Base-by-base conservation (phyloP, 2,113 vertebrate genomes). In the Embiotoca jacksoni region DNA sequence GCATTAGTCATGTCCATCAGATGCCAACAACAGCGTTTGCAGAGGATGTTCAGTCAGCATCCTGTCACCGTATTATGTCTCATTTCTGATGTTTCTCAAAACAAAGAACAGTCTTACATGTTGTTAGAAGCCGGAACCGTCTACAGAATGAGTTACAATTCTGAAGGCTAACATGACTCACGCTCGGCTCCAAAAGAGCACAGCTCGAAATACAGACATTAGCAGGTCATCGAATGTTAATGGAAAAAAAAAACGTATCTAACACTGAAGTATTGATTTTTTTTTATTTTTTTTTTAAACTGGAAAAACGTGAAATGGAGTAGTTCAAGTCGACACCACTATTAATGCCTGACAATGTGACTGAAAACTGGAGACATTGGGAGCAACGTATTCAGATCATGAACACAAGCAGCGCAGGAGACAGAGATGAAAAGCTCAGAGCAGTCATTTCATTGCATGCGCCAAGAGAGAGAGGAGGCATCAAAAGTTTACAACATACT, bases 271-370 rank as follows among this genome's bases (percentile, higher is more conserved):
- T 44, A 11, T 44, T 44, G 41, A 11, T 10, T 10, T 23, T 10
- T 23, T 23, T 23, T 23, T 23, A 23, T 23, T 23, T 23, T 23
- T 23, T 23, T 23, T 23, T 23, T 23, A 23, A 6, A n/a, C 5
- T 50, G 3, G 13, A 50, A 50, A 16, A 52, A n/a, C 23, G 23
- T 16, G n/a, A 52, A 52, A n/a, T 7, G n/a, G n/a, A 52, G 11
- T 49, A 11, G 3, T 41, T 32, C n/a, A 35, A 70, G 35, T 2
- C 6, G 15, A 56, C 57, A 36, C 41, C 55, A 47, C 16, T 39
- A 46, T 33, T 41, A 36, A 39, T 47, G 55, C n/a, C 55, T 58
- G 55, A 44, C 16, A 49, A 9, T 70, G 32, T 58, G 67, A 70
- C 32, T 36, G 3, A 58, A 41, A 54, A 15, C 3, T 54, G 50